phyloP scores from a whole-genome alignment of 2,888 invertebrate species.

The Operophtera brumata region DNA sequence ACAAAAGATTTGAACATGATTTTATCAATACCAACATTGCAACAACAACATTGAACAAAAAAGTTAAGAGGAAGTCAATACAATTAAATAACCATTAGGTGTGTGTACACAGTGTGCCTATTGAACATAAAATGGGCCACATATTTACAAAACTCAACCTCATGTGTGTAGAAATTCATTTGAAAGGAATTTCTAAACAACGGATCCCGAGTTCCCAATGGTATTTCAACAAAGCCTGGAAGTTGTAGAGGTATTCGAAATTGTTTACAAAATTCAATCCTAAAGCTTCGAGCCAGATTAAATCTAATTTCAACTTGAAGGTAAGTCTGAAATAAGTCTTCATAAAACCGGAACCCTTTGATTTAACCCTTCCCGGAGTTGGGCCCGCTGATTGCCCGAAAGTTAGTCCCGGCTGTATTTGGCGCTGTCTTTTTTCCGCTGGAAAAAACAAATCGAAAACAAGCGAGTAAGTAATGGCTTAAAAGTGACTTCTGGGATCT shows the following conservation, averaged over 20 bases:
- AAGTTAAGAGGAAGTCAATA: slow-evolving; percentile 49
- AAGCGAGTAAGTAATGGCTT: slow-evolving; percentile 75
- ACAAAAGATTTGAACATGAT: slow-evolving; percentile 3
- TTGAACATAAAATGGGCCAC: slow-evolving; percentile 58
- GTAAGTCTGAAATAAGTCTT: slow-evolving; percentile 81
- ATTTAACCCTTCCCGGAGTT: slow-evolving; percentile 77
- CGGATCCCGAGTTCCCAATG: slow-evolving; percentile 73
- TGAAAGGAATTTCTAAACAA: slow-evolving; percentile 77
- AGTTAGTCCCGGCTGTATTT: slow-evolving; percentile 70
- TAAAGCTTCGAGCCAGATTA: slow-evolving; percentile 79
- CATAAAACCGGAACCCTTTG: slow-evolving; percentile 80
- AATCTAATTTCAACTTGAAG: slow-evolving; percentile 81
- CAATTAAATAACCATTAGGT: slow-evolving; percentile 63
- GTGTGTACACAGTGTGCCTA: slow-evolving; percentile 47
- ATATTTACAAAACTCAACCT: slow-evolving; percentile 65
- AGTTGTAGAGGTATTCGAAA: slow-evolving; percentile 79
- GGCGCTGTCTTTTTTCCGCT: slow-evolving; percentile 66
- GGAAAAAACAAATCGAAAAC: slow-evolving; percentile 77
- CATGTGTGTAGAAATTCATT: slow-evolving; percentile 75
- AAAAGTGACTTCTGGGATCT: slow-evolving; percentile 67
- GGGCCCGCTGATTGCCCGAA: slow-evolving; percentile 76
- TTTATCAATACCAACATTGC: background rate
- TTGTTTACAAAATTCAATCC: slow-evolving; percentile 81
- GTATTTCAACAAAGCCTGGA: slow-evolving; percentile 79
- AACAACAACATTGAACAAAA: slow-evolving; percentile 17